Evolutionary conservation across 2,797 vertebrate genomes (phyloP), one percentile per base, ranked within the genome.

Genomic region (Chelidonichthys spinosus): DNA sequence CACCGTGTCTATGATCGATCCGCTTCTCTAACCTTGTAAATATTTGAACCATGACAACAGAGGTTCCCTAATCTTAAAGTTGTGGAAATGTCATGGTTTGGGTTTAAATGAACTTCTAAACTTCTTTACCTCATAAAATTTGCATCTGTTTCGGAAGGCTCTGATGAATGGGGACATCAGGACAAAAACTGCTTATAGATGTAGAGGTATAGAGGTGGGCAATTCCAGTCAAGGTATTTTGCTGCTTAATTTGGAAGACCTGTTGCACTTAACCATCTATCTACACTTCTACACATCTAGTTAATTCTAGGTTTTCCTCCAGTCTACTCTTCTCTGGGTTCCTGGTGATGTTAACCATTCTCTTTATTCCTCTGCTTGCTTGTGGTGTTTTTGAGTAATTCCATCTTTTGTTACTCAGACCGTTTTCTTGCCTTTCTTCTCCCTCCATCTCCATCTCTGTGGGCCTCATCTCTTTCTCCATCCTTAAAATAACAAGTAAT

Each of bases 401-500:
- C 3, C 69, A 69, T 81, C 71, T 76, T 69, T 78, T 71, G 10
- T 53, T 40, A 56, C 62, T 67, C 52, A 59, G 37, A 18, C 9
- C 6, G n/a, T 32, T 70, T 69, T 25, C 17, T 35, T 47, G 3
- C n/a, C 9, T 36, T 44, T 35, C 11, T 17, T 46, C 49, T 62
- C 46, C 35, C 15, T 58, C 4, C 25, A 33, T 59, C 36, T 46
- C 13, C n/a, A 55, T 63, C 66, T 53, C 44, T 39, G 33, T 49
- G 5, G 60, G 39, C 35, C 35, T 59, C 59, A 56, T 54, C 40
- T 52, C 11, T 65, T 66, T 63, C 43, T 40, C 35, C 40, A 15
- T n/a, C 53, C 54, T 76, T 58, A 36, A 74, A 75, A 25, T 25
- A 25, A 25, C 25, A 25, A 56, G 40, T 32, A 76, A 73, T 46